These are phyloP conservation scores for Enoplosus armatus DNA, from an alignment of 2,797 vertebrate genomes.

Conservation along the genomic window DNA sequence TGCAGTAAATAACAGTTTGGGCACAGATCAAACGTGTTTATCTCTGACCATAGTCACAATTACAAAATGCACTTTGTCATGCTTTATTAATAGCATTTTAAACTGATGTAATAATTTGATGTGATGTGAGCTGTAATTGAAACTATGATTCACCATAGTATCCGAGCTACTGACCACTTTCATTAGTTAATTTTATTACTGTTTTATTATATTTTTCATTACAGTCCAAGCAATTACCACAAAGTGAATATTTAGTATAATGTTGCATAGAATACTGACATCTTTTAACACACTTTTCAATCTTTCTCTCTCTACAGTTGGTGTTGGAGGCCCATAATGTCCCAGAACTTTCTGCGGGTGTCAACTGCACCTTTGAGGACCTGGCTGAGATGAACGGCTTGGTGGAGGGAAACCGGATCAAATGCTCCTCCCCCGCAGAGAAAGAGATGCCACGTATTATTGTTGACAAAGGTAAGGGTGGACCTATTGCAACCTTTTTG, in stretches of 20 bases:
- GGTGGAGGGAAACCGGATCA: slow-evolving; percentile 95
- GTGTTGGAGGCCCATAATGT: slow-evolving; percentile 97
- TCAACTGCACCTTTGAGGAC: slow-evolving; percentile 97
- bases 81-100: neutral
- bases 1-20: slow-evolving; percentile 6
- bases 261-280: neutral
- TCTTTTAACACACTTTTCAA: neutral
- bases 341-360: slow-evolving; percentile 95
- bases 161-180: neutral
- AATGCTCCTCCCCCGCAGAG: slow-evolving; percentile 94
- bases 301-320: slow-evolving; percentile 82
- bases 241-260: neutral
- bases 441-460: slow-evolving; percentile 96
- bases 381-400: slow-evolving; percentile 96
- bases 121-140: neutral
- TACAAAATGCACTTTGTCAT: slow-evolving; percentile 8
- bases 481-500: neutral
- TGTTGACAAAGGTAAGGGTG: slow-evolving; percentile 91
- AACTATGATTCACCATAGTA: neutral
- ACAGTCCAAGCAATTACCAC: neutral
- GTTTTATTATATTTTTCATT: neutral
- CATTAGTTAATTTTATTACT: slow-evolving; percentile 1
- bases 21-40: slow-evolving; percentile 14
- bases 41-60: neutral
- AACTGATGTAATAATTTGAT: neutral